Evolutionary conservation across 30 jellyfish, hydroid and myxozoan genomes (phyloP), one percentile per base, ranked within the genome.

Genomic region (Nemopilema nomurai): DNA sequence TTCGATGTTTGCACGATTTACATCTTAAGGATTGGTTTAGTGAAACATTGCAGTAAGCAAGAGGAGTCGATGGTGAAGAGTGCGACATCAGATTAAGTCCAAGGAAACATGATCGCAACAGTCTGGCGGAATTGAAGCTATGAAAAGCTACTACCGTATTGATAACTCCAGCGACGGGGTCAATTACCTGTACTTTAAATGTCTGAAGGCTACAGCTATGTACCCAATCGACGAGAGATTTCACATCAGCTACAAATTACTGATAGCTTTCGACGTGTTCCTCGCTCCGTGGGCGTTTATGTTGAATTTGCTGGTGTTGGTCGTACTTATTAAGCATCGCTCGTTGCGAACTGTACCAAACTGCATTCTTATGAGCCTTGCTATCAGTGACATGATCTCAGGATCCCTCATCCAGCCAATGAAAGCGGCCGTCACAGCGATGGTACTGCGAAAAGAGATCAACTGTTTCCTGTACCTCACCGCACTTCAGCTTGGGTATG

Each of bases 341-440:
- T 73, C 87, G 7, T 67, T 84, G 17, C 93, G 78, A 74, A 84
- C 93, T 0, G 93, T 74, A 9, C 77, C 87, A 21, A 84, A 84
- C 79, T 73, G 87, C 29, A 84, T 84, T 0, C 67, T 84, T 25
- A 24, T 84, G 50, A 84, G 87, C 79, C 83, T 84, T 21, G 93
- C 93, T 8, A 19, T 78, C 23, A 73, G 87, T 26, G 93, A 84
- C 71, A 84, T 84, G 93, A 63, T 74, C 9, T 67, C 93, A 4
- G 93, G 93, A 16, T 69, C 74, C 28, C 50, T 84, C 25, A 84
- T 74, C 19, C 93, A 84, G 33, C 93, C 93, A 50, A 62, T 84
- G 87, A 84, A 84, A 69, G 93, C 93, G 0, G 78, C 28, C 7
- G 62, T 84, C 24, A 33, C 83, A 1, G 19, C 51, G 27, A 63